These are phyloP conservation scores for pig (Sus scrofa) DNA, from an alignment of 2,113 vertebrate species.

Conservation along the genomic window T2T-Sscrofa CM000813.6:100965001-100965500, in stretches of 20 bases:
- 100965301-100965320: background rate
- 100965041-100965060: background rate
- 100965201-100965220: background rate
- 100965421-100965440: background rate
- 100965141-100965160: background rate
- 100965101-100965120: background rate
- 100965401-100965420: background rate
- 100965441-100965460: background rate
- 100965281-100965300: background rate
- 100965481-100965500: background rate
- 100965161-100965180: slow-evolving; percentile 33
- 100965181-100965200: slow-evolving; percentile 21
- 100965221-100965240: background rate
- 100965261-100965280: background rate
- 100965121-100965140: background rate
- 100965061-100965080: background rate
- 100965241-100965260: background rate
- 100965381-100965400: background rate
- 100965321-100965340: background rate
- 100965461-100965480: background rate
- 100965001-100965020: background rate
- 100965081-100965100: slow-evolving; percentile 37
- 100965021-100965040: background rate
- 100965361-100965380: background rate
- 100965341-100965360: no score